A percentile compares a stretch with the other conserved stretches of the same genome.
phyloP scores from a whole-genome alignment of 2,797 vertebrate species.

The Sebastes kiyomatsui region DNA sequence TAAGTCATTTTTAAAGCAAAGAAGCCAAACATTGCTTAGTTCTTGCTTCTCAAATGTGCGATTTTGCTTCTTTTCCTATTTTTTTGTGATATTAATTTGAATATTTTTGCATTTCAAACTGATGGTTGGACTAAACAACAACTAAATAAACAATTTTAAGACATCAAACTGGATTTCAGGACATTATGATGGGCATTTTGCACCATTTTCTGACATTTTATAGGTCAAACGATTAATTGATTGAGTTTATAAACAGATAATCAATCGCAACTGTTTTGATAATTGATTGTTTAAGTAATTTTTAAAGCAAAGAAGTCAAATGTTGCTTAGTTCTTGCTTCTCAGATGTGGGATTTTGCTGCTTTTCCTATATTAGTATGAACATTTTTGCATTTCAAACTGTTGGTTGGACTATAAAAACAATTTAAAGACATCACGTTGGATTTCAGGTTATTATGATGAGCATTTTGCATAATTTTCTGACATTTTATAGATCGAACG shows the following conservation, averaged over 20 bases:
- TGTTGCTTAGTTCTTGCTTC: too few species aligned
- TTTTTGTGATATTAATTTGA: neutral
- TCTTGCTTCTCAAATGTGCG: neutral
- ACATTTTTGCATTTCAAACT: neutral
- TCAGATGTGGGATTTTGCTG: neutral
- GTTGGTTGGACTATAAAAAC: neutral
- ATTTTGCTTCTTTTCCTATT: neutral
- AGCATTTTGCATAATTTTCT: neutral
- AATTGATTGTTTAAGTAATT: neutral
- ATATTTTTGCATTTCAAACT: neutral
- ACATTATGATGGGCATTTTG: neutral
- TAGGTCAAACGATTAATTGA: neutral
- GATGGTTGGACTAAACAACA: neutral
- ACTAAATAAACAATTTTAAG: neutral
- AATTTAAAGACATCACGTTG: fast-evolving
- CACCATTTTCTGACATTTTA: neutral
- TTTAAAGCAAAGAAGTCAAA: neutral
- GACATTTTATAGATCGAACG: neutral
- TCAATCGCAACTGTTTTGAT: too few species aligned
- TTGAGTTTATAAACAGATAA: neutral
- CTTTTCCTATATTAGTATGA: neutral
- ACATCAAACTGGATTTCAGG: too few species aligned
- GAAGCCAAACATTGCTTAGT: neutral
- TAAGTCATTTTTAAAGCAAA: neutral
- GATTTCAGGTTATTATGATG: neutral